A percentile compares a stretch with the other conserved stretches of the same genome.
phyloP scores from a whole-genome alignment of 2,113 vertebrate genomes.

The Mastomys natalensis region DNA sequence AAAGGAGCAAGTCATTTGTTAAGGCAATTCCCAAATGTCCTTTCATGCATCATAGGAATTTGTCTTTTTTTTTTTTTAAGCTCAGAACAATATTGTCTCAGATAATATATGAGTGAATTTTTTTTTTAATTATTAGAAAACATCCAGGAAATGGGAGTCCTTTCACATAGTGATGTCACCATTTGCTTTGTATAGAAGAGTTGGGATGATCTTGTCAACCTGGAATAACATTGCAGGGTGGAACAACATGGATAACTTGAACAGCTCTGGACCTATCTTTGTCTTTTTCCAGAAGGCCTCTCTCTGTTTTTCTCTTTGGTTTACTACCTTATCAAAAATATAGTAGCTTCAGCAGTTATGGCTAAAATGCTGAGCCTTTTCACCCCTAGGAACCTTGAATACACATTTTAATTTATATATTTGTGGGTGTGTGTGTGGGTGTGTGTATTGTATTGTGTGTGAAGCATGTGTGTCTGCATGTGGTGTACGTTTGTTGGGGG shows the following conservation, averaged over 20 bases:
- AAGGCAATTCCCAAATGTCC: not conserved
- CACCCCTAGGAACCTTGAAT: not conserved
- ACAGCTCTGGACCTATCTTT: not conserved
- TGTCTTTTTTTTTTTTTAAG: not conserved
- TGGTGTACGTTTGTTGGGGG: not conserved
- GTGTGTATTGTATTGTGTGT: fast-evolving
- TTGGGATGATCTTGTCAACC: no score
- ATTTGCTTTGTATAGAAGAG: not conserved
- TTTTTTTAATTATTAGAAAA: not conserved
- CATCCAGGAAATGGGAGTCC: not conserved
- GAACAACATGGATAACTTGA: not conserved
- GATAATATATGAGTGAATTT: not conserved
- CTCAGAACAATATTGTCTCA: not conserved
- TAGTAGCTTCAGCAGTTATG: not conserved
- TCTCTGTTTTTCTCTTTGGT: not conserved
- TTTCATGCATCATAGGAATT: not conserved
- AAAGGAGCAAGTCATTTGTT: not conserved
- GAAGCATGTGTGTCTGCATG: not conserved
- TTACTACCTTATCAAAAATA: not conserved
- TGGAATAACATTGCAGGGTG: not conserved
- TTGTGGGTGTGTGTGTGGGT: not conserved
- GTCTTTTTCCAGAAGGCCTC: not conserved
- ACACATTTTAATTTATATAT: not conserved
- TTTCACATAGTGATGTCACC: not conserved
- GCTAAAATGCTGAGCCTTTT: not conserved